A percentile compares a stretch with the other conserved stretches of the same genome.
Conservation (phyloP, 2,797 vertebrate genomes). For the Sarcophilus harrisii region DNA sequence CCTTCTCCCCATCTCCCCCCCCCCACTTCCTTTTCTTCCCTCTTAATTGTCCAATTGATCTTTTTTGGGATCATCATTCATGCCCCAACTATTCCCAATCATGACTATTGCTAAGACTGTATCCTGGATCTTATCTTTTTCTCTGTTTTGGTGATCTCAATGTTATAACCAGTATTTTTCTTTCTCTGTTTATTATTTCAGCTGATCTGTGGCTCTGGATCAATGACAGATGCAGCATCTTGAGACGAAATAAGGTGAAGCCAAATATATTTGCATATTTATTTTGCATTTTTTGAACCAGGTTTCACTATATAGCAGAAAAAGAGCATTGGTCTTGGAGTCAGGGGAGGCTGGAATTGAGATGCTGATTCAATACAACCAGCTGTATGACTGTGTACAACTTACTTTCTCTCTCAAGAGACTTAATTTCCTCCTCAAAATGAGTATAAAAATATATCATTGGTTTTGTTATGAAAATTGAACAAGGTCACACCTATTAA, state of each 20-base stretch:
- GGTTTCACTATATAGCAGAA: not conserved
- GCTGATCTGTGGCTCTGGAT: constrained; percentile 86
- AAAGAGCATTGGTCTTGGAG: not conserved
- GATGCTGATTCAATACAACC: not conserved
- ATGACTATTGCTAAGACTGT: not conserved
- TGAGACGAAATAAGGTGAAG: constrained; percentile 85
- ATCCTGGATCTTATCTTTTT: not conserved
- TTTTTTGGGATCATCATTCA: not conserved
- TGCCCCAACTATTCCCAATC: not conserved
- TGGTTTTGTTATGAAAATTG: not conserved
- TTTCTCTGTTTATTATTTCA: constrained; percentile 79
- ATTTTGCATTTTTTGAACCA: not conserved
- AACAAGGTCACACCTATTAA: not conserved
- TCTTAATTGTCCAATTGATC: not conserved
- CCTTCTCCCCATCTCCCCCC: not conserved
- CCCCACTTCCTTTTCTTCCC: fast-evolving
- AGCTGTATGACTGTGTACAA: not conserved
- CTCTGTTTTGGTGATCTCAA: not conserved
- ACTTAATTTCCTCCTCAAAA: not conserved
- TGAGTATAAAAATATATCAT: not conserved
- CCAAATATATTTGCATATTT: not conserved
- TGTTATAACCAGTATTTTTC: not conserved
- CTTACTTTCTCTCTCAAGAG: not conserved
- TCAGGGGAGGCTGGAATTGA: not conserved
- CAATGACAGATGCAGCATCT: constrained; percentile 83